Conservation (phyloP, 1,140 invertebrate species). For the Paraescarpia echinospica region DNA sequence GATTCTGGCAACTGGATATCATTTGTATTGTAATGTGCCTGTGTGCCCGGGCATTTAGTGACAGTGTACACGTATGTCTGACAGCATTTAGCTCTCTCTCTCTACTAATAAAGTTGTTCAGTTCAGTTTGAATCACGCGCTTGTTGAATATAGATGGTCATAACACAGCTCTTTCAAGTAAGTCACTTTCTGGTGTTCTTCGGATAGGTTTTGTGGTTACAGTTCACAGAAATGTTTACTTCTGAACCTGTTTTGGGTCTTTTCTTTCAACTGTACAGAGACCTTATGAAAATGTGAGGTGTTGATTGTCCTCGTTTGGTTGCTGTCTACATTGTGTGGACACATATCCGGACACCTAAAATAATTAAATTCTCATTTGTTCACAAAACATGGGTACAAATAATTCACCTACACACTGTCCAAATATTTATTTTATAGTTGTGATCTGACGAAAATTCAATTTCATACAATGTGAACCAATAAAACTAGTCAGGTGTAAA, state of each 20-base stretch:
- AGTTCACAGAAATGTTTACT: not conserved
- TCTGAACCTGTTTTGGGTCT: not conserved
- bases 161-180: not conserved
- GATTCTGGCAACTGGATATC: not conserved
- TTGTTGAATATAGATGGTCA: not conserved
- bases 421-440: too few relatives aligned
- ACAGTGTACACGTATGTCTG: not conserved
- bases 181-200: not conserved
- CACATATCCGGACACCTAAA: too few relatives aligned
- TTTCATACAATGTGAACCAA: too few relatives aligned
- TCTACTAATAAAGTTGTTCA: not conserved
- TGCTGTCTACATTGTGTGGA: too few relatives aligned
- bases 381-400: too few relatives aligned
- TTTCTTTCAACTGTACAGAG: not conserved
- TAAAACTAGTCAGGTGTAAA: too few relatives aligned
- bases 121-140: not conserved
- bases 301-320: not conserved
- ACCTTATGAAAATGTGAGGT: not conserved
- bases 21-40: not conserved
- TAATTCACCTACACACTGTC: too few relatives aligned
- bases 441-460: too few relatives aligned
- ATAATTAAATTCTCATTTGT: too few relatives aligned
- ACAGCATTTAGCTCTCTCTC: not conserved
- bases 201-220: not conserved
- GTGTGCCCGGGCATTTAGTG: not conserved